A percentile compares a stretch with the other conserved stretches of the same genome.
Evolutionary conservation across 2,113 vertebrate species (phyloP).

Genomic region (Oenanthe oenanthe): DNA sequence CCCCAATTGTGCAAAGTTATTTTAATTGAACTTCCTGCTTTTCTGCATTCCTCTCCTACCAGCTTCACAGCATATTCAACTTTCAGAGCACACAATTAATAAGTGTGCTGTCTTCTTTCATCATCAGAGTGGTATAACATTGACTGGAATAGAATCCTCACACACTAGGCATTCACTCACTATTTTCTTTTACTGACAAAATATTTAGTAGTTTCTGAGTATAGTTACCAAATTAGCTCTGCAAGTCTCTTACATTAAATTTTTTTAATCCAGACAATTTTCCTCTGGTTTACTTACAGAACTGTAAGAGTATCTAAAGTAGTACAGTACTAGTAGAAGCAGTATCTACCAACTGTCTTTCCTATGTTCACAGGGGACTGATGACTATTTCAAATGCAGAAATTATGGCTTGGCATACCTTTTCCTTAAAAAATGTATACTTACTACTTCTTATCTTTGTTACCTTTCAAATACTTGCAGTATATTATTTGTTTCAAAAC

Average conservation of each 20-base stretch:
- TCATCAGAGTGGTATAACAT: not conserved
- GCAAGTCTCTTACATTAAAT: not conserved
- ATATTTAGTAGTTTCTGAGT: not conserved
- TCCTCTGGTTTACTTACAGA: not conserved
- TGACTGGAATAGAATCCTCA: not conserved
- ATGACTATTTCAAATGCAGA: not conserved
- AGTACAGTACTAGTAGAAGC: not conserved
- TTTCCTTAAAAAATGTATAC: not conserved
- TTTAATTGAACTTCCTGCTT: not conserved
- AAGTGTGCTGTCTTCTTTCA: not conserved
- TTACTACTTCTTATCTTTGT: not conserved
- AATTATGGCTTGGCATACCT: not conserved
- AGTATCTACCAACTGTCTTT: not conserved
- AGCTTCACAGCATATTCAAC: not conserved
- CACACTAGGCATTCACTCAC: not conserved
- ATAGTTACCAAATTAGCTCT: not conserved
- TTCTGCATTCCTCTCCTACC: not conserved
- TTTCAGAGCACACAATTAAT: not conserved
- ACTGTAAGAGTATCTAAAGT: rapidly evolving
- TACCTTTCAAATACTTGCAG: not conserved
- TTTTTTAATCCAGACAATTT: not conserved
- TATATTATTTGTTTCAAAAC: not conserved
- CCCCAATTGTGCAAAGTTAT: not conserved
- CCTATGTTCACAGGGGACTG: not conserved
- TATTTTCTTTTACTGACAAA: not conserved